Evolutionary conservation across 2,113 vertebrate species (phyloP).

Genomic region (Vicugna pacos): DNA sequence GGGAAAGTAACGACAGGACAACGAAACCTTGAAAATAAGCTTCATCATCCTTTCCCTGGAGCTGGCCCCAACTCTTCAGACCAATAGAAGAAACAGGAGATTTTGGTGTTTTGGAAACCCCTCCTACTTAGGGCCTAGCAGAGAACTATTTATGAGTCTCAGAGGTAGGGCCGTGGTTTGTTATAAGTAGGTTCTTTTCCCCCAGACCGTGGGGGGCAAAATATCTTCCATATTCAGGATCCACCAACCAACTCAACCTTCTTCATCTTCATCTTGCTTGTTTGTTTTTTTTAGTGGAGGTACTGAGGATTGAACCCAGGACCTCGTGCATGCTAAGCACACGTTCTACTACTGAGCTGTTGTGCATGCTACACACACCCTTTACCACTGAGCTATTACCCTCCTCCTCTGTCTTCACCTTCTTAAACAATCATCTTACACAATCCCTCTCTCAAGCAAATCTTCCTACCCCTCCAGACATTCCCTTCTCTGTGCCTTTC

Average conservation of each 20-base stretch:
- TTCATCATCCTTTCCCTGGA: background rate
- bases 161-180: background rate
- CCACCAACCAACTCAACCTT: background rate
- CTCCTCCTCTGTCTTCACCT: too few relatives aligned
- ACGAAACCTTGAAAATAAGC: background rate
- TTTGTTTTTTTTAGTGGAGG: too few relatives aligned
- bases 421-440: background rate
- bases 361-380: too few relatives aligned
- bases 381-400: too few relatives aligned
- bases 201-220: background rate
- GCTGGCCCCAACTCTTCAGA: background rate
- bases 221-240: background rate
- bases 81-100: background rate
- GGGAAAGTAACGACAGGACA: background rate
- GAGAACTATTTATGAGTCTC: background rate
- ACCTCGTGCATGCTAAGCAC: too few relatives aligned
- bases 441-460: background rate
- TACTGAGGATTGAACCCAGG: too few relatives aligned
- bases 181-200: background rate
- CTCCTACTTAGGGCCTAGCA: background rate
- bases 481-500: background rate
- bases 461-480: background rate
- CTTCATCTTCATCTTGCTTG: background rate
- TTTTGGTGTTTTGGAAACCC: background rate
- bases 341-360: too few relatives aligned